Conservation (phyloP, 1,140 invertebrate species). For the Diabrotica virgifera region DNA sequence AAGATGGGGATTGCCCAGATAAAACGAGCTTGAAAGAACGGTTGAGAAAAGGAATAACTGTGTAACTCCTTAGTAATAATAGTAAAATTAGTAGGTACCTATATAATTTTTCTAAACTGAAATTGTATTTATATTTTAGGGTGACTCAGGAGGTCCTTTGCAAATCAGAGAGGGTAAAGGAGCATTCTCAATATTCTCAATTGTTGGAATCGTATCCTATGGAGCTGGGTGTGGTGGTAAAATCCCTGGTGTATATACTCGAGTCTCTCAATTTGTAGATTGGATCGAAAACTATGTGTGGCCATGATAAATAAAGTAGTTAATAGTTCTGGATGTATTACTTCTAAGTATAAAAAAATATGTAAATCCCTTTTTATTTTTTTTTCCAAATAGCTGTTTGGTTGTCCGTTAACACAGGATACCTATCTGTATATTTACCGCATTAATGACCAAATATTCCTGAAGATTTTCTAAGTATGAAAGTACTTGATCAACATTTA, state of each 20-base stretch:
- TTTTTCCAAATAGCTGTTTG: no score
- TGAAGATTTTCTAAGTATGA: no score
- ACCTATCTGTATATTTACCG: no score
- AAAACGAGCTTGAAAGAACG: no score
- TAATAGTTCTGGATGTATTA: neutral
- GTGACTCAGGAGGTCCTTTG: slow-evolving; percentile 73
- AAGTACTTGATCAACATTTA: no score
- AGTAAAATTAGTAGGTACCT: neutral
- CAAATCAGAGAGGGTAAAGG: slow-evolving; percentile 46
- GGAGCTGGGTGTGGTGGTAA: slow-evolving; percentile 62
- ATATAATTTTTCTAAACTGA: neutral
- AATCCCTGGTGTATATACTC: slow-evolving; percentile 67
- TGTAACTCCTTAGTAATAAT: neutral
- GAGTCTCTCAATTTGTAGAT: slow-evolving; percentile 64
- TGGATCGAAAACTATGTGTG: slow-evolving; percentile 74
- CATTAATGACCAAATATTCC: no score
- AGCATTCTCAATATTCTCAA: slow-evolving; percentile 42
- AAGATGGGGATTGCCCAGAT: no score
- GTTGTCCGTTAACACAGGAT: no score
- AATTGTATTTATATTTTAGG: slow-evolving; percentile 48
- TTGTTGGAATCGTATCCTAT: slow-evolving; percentile 70
- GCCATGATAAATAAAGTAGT: slow-evolving; percentile 40
- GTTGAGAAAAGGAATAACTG: no score
- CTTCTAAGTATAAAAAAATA: no score
- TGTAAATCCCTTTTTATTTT: no score